These are phyloP conservation scores for Aplysina aerophoba DNA, from an alignment of 37 sponge, comb jelly and placozoan species.

Conservation along the genomic window DNA sequence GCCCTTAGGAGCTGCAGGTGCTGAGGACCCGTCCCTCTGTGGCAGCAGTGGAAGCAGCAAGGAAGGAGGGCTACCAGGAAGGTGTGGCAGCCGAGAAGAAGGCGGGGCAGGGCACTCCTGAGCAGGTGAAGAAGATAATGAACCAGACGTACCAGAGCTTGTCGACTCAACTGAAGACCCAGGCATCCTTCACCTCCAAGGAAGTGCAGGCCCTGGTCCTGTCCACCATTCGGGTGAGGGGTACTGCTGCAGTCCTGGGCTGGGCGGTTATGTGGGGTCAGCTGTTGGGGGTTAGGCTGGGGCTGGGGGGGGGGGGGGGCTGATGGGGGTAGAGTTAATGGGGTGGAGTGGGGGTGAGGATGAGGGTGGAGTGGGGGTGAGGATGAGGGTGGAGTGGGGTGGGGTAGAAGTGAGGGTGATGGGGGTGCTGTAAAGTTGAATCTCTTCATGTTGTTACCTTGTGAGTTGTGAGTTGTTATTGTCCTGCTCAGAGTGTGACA, in stretches of 20 bases:
- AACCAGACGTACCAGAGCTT: constrained; percentile 77
- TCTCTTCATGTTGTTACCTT: not conserved
- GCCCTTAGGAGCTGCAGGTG: too few relatives aligned
- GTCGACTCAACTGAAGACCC: constrained; percentile 52
- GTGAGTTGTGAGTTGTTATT: not conserved
- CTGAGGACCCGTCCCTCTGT: too few relatives aligned
- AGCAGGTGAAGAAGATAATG: constrained; percentile 88
- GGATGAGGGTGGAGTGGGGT: too few relatives aligned
- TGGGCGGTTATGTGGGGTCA: too few relatives aligned
- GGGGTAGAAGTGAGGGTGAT: not conserved
- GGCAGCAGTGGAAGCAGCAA: constrained; percentile 16
- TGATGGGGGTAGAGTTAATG: too few relatives aligned
- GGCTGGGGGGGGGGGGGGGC: too few relatives aligned
- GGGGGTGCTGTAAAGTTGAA: not conserved
- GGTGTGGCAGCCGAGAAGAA: constrained; percentile 24
- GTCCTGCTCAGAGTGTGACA: constrained; percentile 57
- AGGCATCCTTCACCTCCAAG: constrained; percentile 39
- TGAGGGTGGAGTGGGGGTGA: too few relatives aligned
- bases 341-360: too few relatives aligned
- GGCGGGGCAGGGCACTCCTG: constrained; percentile 30
- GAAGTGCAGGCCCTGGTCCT: constrained; percentile 56
- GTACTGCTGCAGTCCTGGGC: too few relatives aligned
- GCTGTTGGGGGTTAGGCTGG: too few relatives aligned
- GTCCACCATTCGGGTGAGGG: constrained; percentile 59
- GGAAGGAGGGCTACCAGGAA: constrained; percentile 29